These are phyloP conservation scores for Trichopria drosophilae DNA, from an alignment of 2,888 invertebrate species.

Conservation along the genomic window DNA sequence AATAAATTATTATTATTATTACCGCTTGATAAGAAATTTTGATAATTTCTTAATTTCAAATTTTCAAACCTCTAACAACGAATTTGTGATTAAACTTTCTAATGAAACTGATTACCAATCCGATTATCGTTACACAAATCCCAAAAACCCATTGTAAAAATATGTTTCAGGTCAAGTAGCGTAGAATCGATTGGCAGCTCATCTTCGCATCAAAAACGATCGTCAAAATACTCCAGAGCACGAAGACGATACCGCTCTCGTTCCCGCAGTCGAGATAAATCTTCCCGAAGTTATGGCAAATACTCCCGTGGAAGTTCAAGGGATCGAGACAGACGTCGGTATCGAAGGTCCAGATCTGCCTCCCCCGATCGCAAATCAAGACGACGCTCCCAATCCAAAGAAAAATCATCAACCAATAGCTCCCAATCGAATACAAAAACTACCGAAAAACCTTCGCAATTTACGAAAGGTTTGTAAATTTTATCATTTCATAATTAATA, in stretches of 20 bases:
- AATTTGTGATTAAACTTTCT: too few relatives aligned
- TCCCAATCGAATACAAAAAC: constrained; percentile 47
- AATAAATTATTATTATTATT: too few relatives aligned
- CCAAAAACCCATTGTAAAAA: neutral
- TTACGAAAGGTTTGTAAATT: constrained; percentile 44
- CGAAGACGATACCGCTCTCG: constrained; percentile 49
- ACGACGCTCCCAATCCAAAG: constrained; percentile 49
- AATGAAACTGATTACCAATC: neutral
- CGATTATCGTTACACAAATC: neutral
- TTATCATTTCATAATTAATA: constrained; percentile 1
- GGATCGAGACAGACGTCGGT: constrained; percentile 48
- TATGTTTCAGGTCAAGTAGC: constrained; percentile 46
- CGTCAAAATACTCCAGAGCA: constrained; percentile 48
- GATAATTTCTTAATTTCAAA: neutral
- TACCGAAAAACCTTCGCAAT: constrained; percentile 38
- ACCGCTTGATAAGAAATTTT: neutral
- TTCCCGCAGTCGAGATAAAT: constrained; percentile 47
- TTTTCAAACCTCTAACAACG: neutral
- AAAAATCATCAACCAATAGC: constrained; percentile 53
- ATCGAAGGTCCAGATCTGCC: constrained; percentile 46
- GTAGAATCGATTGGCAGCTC: constrained; percentile 50
- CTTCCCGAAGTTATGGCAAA: constrained; percentile 47
- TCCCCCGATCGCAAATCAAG: constrained; percentile 47
- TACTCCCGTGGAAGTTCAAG: constrained; percentile 47
- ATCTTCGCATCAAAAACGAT: constrained; percentile 46